phyloP scores from a whole-genome alignment of 1,140 invertebrate genomes.

The Battus philenor region DNA sequence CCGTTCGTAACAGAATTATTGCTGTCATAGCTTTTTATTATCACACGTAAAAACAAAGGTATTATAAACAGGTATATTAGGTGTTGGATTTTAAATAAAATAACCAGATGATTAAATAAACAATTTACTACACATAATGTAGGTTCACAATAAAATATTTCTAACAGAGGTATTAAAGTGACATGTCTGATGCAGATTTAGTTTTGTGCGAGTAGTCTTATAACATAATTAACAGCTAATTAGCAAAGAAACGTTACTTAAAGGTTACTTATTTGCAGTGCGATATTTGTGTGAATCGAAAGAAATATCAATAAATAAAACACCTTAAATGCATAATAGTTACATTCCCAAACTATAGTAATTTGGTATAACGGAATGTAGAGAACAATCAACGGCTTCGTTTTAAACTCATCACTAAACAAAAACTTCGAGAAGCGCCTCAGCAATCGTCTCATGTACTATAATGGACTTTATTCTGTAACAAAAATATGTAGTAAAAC shows the following conservation, averaged over 20 bases:
- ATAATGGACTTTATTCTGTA: too few species aligned
- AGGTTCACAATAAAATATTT: constrained; percentile 74
- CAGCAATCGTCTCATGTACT: too few species aligned
- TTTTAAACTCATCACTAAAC: constrained; percentile 1
- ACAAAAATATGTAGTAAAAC: constrained; percentile 21
- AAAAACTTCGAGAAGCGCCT: too few species aligned
- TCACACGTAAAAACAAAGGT: too few species aligned
- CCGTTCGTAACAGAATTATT: too few species aligned
- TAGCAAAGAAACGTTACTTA: constrained; percentile 14
- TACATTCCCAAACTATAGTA: constrained; percentile 39
- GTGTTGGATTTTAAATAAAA: constrained; percentile 44
- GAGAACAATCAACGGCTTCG: constrained; percentile 27
- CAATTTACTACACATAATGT: constrained; percentile 75
- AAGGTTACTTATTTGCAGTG: constrained; percentile 15
- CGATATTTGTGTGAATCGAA: constrained; percentile 20
- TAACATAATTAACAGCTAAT: constrained; percentile 13
- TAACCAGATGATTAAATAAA: constrained; percentile 67
- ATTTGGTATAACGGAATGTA: constrained; percentile 70
- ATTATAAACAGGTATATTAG: too few species aligned
- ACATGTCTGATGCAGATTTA: constrained; percentile 68
- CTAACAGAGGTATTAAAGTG: constrained; percentile 67
- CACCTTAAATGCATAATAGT: constrained; percentile 54
- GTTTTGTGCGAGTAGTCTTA: constrained; percentile 24
- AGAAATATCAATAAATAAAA: constrained; percentile 25
- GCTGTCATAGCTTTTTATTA: too few species aligned